Conservation (phyloP, 1,140 invertebrate species). For the Agraylea sexmaculata region DNA sequence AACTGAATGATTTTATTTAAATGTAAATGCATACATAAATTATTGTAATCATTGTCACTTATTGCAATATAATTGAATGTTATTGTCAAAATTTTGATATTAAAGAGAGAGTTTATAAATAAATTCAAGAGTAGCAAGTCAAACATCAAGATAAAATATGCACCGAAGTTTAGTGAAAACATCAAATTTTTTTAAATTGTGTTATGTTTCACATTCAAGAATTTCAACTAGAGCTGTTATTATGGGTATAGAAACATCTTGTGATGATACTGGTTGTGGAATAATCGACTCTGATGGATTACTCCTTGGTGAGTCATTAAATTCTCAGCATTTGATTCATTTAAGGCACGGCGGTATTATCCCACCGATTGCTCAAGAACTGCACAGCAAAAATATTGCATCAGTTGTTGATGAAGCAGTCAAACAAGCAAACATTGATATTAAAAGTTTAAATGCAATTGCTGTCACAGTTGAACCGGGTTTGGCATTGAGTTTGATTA, state of each 20-base stretch:
- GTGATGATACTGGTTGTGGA: slow-evolving; percentile 92
- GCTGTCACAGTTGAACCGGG: slow-evolving; percentile 84
- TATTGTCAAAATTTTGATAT: no score
- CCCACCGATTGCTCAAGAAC: slow-evolving; percentile 67
- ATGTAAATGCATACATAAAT: no score
- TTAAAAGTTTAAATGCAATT: slow-evolving; percentile 78
- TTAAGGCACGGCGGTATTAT: slow-evolving; percentile 83
- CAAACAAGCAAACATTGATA: slow-evolving; percentile 45
- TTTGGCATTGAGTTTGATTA: slow-evolving; percentile 59
- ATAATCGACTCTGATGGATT: slow-evolving; percentile 60
- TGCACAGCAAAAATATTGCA: slow-evolving; percentile 74
- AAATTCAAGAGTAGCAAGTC: no score
- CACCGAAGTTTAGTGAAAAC: no score
- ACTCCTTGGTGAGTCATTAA: slow-evolving; percentile 65
- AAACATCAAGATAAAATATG: no score
- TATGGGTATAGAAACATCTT: slow-evolving; percentile 95
- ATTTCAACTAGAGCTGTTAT: slow-evolving; percentile 29
- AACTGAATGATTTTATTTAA: no score
- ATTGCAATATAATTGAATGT: no score
- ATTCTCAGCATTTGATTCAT: slow-evolving; percentile 67
- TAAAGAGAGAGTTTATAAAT: no score
- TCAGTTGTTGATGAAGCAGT: slow-evolving; percentile 61
- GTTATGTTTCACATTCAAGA: no score
- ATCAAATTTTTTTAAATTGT: no score
- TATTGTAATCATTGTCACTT: no score